phyloP scores from a whole-genome alignment of 2,113 vertebrate species.

The Solenodon paradoxus region DNA sequence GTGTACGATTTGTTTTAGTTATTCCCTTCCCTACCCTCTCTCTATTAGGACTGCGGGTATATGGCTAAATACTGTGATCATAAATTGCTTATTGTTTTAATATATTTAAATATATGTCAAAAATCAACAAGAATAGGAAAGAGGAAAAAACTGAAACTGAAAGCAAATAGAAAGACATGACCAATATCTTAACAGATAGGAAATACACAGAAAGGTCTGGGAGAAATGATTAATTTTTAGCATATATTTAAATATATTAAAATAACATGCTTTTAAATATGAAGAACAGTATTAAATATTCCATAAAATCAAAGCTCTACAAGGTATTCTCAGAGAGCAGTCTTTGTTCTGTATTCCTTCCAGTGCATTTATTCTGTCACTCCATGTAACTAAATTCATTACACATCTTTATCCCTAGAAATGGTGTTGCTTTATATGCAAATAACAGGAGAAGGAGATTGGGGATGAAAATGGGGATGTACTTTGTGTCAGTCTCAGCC shows the following conservation, averaged over 20 bases:
- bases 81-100: background rate
- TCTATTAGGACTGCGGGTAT: background rate
- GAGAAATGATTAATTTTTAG: no score
- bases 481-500: background rate
- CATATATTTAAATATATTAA: no score
- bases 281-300: background rate
- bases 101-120: no score
- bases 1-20: background rate
- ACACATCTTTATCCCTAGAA: background rate
- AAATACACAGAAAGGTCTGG: no score
- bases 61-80: background rate
- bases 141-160: no score
- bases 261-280: background rate
- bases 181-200: no score
- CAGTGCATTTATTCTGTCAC: background rate
- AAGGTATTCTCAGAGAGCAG: background rate
- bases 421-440: background rate
- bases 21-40: background rate
- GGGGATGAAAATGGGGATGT: background rate
- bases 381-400: background rate
- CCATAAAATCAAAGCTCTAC: background rate
- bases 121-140: no score
- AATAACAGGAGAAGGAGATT: background rate
- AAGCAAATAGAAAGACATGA: no score
- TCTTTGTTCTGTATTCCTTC: background rate